These are phyloP conservation scores for Neoseiulus cucumeris DNA, from an alignment of 1,140 invertebrate species.

Conservation along the genomic window DNA sequence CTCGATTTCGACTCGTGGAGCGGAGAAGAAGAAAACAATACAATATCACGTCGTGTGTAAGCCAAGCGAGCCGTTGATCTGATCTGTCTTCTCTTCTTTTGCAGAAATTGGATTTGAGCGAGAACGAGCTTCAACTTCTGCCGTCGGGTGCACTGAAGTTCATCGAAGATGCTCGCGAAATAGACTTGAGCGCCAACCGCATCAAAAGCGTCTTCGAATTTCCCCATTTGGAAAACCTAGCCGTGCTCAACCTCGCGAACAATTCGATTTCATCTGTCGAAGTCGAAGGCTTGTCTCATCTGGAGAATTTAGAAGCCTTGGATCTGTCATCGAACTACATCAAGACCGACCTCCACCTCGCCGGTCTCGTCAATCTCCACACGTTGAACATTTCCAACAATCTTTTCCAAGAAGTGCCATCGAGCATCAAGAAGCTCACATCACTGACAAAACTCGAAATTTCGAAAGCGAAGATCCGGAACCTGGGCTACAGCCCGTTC, in stretches of 20 bases:
- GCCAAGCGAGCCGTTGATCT: neutral
- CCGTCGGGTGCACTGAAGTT: conserved; percentile 28
- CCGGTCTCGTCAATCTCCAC: conserved; percentile 45
- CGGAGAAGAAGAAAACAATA: too few relatives aligned
- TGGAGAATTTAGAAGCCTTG: conserved; percentile 42
- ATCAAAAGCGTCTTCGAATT: conserved; percentile 17
- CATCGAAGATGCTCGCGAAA: neutral
- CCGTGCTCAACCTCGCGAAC: conserved; percentile 48
- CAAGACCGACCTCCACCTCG: conserved; percentile 37
- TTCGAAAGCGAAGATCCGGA: conserved; percentile 24
- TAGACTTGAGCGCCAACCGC: neutral
- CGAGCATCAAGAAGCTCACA: conserved; percentile 17
- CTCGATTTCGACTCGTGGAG: too few relatives aligned
- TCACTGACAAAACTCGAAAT: neutral
- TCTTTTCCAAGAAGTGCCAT: conserved; percentile 57
- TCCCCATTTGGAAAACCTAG: conserved; percentile 27
- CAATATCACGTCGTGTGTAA: too few relatives aligned
- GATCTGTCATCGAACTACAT: conserved; percentile 33
- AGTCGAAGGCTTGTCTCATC: conserved; percentile 43
- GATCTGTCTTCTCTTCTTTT: conserved; percentile 20
- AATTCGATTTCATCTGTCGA: conserved; percentile 53
- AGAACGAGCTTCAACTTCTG: conserved; percentile 49
- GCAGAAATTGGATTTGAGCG: conserved; percentile 54
- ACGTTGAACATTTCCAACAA: conserved; percentile 61
- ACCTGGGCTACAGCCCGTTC: conserved; percentile 14